A percentile compares a stretch with the other conserved stretches of the same genome.
Evolutionary conservation across 2,113 vertebrate species (phyloP).

Genomic region (Heterotis niloticus): DNA sequence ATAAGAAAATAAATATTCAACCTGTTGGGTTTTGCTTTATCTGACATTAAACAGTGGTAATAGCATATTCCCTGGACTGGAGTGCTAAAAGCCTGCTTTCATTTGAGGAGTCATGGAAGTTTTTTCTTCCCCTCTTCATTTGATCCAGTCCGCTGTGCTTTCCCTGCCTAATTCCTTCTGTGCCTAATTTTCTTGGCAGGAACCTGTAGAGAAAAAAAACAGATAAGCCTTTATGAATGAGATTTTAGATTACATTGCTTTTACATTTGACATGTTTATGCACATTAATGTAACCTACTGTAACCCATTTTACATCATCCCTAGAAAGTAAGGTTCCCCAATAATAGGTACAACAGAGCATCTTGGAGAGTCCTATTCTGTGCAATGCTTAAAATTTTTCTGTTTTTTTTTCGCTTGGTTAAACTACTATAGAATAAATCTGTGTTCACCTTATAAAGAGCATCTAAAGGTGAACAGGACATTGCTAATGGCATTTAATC

Average conservation of each 20-base stretch:
- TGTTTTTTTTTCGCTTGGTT: too few species aligned
- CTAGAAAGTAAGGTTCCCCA: too few species aligned
- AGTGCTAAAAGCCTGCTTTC: slow-evolving; percentile 6
- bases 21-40: slow-evolving; percentile 1
- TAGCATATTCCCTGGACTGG: background rate
- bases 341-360: too few species aligned
- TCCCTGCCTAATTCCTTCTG: background rate
- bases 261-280: background rate
- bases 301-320: too few species aligned
- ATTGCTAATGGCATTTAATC: too few species aligned
- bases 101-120: background rate
- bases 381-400: too few species aligned
- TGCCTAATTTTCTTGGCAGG: slow-evolving; percentile 64
- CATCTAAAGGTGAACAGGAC: too few species aligned
- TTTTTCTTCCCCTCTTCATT: background rate
- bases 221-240: background rate
- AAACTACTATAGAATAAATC: too few species aligned
- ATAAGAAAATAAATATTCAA: slow-evolving; percentile 10
- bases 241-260: background rate
- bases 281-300: background rate
- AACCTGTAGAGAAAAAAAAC: slow-evolving; percentile 50
- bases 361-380: too few species aligned
- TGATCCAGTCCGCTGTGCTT: background rate
- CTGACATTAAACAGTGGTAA: background rate
- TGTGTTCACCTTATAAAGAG: too few species aligned